Evolutionary conservation across 2,113 vertebrate genomes (phyloP).

Genomic region (Leucoraja erinaceus): DNA sequence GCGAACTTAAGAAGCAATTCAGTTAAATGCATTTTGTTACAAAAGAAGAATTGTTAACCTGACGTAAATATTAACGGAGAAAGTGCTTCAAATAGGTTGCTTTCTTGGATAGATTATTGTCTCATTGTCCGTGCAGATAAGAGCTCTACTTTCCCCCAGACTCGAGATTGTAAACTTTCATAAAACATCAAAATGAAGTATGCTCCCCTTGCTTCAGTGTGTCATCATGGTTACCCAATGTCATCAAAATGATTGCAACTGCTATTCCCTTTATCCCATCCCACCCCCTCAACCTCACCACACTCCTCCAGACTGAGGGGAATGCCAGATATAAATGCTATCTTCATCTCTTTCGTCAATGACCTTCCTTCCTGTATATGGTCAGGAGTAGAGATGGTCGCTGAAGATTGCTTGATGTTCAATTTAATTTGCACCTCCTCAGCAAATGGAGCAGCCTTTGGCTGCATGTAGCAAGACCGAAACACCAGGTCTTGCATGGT

Average conservation of each 20-base stretch:
- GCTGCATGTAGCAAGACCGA: too few relatives aligned
- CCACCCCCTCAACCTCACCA: not conserved
- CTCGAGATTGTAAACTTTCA: not conserved
- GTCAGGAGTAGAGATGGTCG: too few relatives aligned
- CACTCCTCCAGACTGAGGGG: not conserved
- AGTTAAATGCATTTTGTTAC: not conserved
- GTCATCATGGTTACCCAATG: not conserved
- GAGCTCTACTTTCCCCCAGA: not conserved
- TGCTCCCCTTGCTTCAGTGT: not conserved
- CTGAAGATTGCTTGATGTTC: too few relatives aligned
- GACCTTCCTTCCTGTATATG: too few relatives aligned
- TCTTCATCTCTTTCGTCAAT: too few relatives aligned
- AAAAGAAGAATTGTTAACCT: not conserved
- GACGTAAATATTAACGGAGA: not conserved
- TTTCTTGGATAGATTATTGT: not conserved
- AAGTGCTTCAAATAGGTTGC: not conserved
- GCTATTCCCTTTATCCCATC: not conserved
- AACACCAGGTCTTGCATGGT: too few relatives aligned
- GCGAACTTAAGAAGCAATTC: not conserved
- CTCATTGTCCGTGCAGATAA: not conserved
- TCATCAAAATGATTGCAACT: not conserved
- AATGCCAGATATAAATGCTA: not conserved
- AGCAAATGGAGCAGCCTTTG: too few relatives aligned
- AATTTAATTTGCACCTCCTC: too few relatives aligned
- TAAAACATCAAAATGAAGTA: not conserved